A percentile compares a stretch with the other conserved stretches of the same genome.
Evolutionary conservation across 2,888 invertebrate genomes (phyloP).

Genomic region (Dascillus cervinus): DNA sequence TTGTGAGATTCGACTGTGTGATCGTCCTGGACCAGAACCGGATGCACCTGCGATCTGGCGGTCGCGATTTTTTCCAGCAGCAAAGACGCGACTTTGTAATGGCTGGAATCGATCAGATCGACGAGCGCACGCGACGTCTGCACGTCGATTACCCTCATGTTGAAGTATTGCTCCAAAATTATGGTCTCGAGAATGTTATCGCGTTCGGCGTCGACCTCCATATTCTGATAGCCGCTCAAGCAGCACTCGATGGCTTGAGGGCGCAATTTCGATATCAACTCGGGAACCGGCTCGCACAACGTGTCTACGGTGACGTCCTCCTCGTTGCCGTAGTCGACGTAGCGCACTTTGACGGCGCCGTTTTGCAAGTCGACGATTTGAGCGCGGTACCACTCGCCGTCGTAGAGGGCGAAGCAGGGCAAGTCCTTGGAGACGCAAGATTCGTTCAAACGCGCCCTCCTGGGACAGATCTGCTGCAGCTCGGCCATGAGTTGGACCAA

Average conservation of each 20-base stretch:
- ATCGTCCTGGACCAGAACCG: slow-evolving; percentile 35
- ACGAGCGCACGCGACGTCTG: slow-evolving; percentile 51
- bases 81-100: slow-evolving; percentile 37
- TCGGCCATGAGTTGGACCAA: slow-evolving; percentile 61
- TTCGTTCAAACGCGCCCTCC: slow-evolving; percentile 25
- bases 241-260: slow-evolving; percentile 73
- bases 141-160: slow-evolving; percentile 50
- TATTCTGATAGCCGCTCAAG: slow-evolving; percentile 56
- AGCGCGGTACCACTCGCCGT: slow-evolving; percentile 88
- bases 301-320: slow-evolving; percentile 59
- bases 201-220: slow-evolving; percentile 48
- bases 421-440: slow-evolving; percentile 50
- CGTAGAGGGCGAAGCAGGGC: slow-evolving; percentile 76
- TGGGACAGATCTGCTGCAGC: slow-evolving; percentile 52
- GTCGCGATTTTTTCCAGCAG: slow-evolving; percentile 36
- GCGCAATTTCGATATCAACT: slow-evolving; percentile 53
- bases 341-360: slow-evolving; percentile 55
- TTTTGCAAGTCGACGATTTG: slow-evolving; percentile 50
- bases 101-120: slow-evolving; percentile 51
- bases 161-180: slow-evolving; percentile 56
- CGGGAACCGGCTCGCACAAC: slow-evolving; percentile 56
- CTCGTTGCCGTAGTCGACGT: slow-evolving; percentile 94
- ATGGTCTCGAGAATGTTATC: slow-evolving; percentile 60
- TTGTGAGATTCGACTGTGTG: slow-evolving; percentile 32
- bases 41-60: slow-evolving; percentile 33